Evolutionary conservation across 2,888 invertebrate species (phyloP).

Genomic region (Nomada ruficornis): DNA sequence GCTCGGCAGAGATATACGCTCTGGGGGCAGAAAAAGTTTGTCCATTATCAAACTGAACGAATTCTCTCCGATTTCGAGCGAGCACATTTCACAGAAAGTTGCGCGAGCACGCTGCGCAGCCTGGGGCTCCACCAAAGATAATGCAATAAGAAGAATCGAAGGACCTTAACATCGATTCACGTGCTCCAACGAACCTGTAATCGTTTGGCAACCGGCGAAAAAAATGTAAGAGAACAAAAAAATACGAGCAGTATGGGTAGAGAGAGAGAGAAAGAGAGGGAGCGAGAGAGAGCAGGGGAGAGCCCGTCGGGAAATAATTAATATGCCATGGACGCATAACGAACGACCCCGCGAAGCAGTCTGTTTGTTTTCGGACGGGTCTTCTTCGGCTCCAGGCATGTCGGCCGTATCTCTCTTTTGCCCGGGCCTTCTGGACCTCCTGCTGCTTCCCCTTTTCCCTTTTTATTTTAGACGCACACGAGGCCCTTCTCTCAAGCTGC

Average conservation of each 20-base stretch:
- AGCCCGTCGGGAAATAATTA: constrained; percentile 81
- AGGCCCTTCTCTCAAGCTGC: constrained; percentile 58
- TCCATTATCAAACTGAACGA: not conserved
- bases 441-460: constrained; percentile 72
- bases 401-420: constrained; percentile 72
- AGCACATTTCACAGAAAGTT: too few species aligned
- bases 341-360: constrained; percentile 80
- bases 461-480: constrained; percentile 75
- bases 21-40: not conserved
- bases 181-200: constrained; percentile 36
- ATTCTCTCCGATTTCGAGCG: not conserved
- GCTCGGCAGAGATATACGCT: not conserved
- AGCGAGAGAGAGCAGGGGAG: constrained; percentile 40
- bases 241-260: constrained; percentile 31
- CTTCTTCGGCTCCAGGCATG: constrained; percentile 68
- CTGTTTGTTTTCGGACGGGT: constrained; percentile 82
- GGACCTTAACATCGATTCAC: constrained; percentile 15
- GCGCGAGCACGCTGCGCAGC: too few species aligned
- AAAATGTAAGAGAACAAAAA: constrained; percentile 31
- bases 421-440: constrained; percentile 75
- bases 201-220: constrained; percentile 44
- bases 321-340: constrained; percentile 83
- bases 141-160: not conserved
- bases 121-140: not conserved
- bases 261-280: constrained; percentile 30